Evolutionary conservation across 2,113 vertebrate species (phyloP), one percentile per base, ranked within the genome.

Genomic region (Bungarus multicinctus): DNA sequence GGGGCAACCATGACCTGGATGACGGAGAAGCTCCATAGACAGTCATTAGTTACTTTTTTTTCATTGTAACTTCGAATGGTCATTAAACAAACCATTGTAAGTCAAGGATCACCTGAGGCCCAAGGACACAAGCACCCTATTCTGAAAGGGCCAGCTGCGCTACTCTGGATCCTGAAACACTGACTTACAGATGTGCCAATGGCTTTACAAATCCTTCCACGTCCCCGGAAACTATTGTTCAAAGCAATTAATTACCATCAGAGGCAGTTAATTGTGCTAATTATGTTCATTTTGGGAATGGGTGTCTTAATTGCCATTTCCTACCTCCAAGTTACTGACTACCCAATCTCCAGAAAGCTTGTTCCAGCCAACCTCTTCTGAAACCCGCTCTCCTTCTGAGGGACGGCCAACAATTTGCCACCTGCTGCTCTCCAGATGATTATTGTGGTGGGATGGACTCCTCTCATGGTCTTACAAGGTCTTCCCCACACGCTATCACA

Each of bases 251-350:
- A 96, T 91, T 27, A 86, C 92, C 45, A 53, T 89, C 90, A 0
- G 20, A 96, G 94, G 87, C 18, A 58, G 39, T 94, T 94, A 94
- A 95, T 94, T 94, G 92, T 52, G 81, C 90, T 94, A 94, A 97
- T 96, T 93, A 93, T 47, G 52, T 94, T 55, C 90, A 91, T 93
- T 93, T 53, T 0, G 60, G 92, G 94, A 95, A 93, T 81, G 91
- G 91, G 92, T 43, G 54, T 93, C 69, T 92, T 96, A 95, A 94
- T 95, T 64, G 64, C 89, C 91, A 54, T 85, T 89, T 94, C 94
- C 87, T 55, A 87, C 52, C 91, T 89, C 50, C 4, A 64, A 20
- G 4, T 5, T 89, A 93, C 87, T 93, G 95, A 88, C 93, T 91
- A 86, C 1, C 27, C 45, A 64, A 85, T 86, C 74, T 87, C 43